Percentiles rank a stretch among this genome's conserved stretches.
Evolutionary conservation across 1,140 invertebrate species (phyloP).

Genomic region (Trachymyrmex septentrionalis): DNA sequence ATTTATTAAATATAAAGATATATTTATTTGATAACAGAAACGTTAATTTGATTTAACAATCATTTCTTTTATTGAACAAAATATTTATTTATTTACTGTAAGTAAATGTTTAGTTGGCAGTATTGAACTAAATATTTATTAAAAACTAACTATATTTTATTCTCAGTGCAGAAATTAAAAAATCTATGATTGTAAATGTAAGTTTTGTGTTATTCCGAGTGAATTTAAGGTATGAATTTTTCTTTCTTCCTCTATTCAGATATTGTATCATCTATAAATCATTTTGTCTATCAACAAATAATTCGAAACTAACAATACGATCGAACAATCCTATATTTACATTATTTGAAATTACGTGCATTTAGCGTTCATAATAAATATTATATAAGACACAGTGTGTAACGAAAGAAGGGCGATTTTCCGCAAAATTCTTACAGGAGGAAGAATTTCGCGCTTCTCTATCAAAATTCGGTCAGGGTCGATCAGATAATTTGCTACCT

Average conservation of each 20-base stretch:
- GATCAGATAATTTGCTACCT: conserved; percentile 63
- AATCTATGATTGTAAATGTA: too few species aligned
- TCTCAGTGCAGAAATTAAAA: too few species aligned
- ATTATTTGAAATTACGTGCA: not conserved
- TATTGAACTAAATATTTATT: too few species aligned
- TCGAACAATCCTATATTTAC: not conserved
- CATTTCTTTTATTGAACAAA: too few species aligned
- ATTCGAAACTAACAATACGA: not conserved
- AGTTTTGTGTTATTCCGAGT: not conserved
- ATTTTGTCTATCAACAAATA: not conserved
- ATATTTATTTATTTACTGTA: too few species aligned
- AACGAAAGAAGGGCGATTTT: not conserved
- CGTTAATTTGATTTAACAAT: too few species aligned
- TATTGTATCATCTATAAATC: not conserved
- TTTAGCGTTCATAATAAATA: not conserved
- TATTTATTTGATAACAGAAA: too few species aligned
- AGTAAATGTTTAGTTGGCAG: too few species aligned
- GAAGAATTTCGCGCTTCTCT: not conserved
- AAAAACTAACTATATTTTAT: too few species aligned
- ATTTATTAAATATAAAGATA: too few species aligned
- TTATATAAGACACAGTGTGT: not conserved
- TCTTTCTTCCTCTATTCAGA: not conserved
- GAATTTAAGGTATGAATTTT: too few species aligned
- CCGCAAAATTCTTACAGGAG: not conserved
- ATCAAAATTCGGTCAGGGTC: conserved; percentile 74